Percentiles rank a stretch among this genome's conserved stretches.
Conservation (phyloP, 1,140 invertebrate genomes). For the Melanaphis sacchari region DNA sequence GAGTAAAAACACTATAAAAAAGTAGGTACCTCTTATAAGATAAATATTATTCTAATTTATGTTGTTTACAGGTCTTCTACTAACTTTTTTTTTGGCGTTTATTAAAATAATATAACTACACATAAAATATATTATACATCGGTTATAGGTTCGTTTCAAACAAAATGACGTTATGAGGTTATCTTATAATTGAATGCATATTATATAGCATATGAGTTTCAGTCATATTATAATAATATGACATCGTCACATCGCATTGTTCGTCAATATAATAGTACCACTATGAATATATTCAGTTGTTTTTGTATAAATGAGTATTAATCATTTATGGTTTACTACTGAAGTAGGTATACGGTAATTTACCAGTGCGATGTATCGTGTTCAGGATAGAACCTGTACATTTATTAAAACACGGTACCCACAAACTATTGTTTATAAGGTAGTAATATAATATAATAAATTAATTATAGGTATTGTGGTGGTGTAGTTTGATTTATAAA, state of each 20-base stretch:
- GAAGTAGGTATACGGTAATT: not conserved
- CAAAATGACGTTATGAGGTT: not conserved
- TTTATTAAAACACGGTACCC: not conserved
- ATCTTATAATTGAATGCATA: not conserved
- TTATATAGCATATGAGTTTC: too few species aligned
- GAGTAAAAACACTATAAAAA: not conserved
- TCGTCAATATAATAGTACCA: slow-evolving; percentile 7
- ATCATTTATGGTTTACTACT: not conserved
- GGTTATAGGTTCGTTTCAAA: not conserved
- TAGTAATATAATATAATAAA: not conserved
- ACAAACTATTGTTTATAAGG: not conserved
- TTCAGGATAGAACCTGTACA: not conserved
- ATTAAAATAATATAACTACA: slow-evolving; percentile 1
- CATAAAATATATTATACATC: too few species aligned
- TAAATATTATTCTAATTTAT: not conserved
- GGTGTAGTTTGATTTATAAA: not conserved
- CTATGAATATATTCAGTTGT: not conserved
- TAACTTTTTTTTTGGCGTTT: not conserved
- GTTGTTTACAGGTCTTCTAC: not conserved
- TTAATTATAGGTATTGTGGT: not conserved
- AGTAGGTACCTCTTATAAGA: not conserved
- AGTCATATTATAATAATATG: too few species aligned
- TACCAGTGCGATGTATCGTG: not conserved
- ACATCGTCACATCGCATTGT: not conserved
- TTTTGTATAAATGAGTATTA: not conserved